Percentiles rank a stretch among this genome's conserved stretches.
phyloP scores from a whole-genome alignment of 35 echinoderm and acorn worm genomes.

The Ophioderma brevispina region DNA sequence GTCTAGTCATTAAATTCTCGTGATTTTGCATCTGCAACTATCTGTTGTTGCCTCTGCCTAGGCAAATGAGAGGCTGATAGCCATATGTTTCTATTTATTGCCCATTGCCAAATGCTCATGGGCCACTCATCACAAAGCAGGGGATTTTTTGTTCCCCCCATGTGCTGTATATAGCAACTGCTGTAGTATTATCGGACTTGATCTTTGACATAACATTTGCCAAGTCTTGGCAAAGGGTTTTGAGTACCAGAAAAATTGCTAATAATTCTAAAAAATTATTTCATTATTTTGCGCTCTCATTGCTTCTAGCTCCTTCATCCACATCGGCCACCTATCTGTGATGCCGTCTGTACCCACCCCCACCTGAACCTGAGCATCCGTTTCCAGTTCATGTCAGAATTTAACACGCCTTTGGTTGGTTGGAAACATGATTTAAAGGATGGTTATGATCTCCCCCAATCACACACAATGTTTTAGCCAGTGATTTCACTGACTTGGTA shows the following conservation, averaged over 20 bases:
- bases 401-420: too few relatives aligned
- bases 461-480: too few relatives aligned
- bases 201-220: background rate
- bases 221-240: too few relatives aligned
- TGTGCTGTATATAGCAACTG: slow-evolving; percentile 27
- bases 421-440: too few relatives aligned
- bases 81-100: background rate
- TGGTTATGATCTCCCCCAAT: too few relatives aligned
- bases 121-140: slow-evolving; percentile 29
- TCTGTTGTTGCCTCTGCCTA: too few relatives aligned
- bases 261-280: slow-evolving; percentile 45
- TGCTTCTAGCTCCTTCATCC: slow-evolving; percentile 37
- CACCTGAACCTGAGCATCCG: slow-evolving; percentile 54
- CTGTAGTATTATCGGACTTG: slow-evolving; percentile 17
- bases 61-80: slow-evolving; percentile 30
- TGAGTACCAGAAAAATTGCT: slow-evolving; percentile 33
- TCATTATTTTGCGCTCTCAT: background rate
- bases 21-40: slow-evolving; percentile 29
- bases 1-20: slow-evolving; percentile 21
- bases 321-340: slow-evolving; percentile 49
- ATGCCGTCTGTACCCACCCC: slow-evolving; percentile 75
- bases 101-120: slow-evolving; percentile 49
- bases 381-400: slow-evolving; percentile 35
- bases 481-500: too few relatives aligned
- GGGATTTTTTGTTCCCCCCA: slow-evolving; percentile 57